Evolutionary conservation across 2,888 invertebrate species (phyloP).

Genomic region (Laspeyria flexula): DNA sequence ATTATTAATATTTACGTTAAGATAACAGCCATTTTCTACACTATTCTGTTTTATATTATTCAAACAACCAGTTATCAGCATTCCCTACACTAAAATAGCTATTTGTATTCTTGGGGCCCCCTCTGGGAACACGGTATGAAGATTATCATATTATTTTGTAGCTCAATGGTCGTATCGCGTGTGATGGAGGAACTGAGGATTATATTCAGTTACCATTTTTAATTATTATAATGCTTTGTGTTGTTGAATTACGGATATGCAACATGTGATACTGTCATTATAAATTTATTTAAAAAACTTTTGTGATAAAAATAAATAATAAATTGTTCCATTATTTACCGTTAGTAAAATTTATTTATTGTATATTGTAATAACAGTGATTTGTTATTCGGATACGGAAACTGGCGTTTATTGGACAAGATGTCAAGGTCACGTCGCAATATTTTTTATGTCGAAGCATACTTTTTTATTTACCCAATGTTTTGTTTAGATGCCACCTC

Average conservation of each 20-base stretch:
- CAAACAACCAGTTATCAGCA: slow-evolving; percentile 3
- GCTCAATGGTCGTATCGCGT: slow-evolving; percentile 5
- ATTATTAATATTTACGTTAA: background rate
- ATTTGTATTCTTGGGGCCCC: background rate
- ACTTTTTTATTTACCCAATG: no score
- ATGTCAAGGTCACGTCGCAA: no score
- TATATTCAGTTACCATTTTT: background rate
- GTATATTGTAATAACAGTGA: no score
- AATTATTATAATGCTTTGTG: slow-evolving; percentile 6
- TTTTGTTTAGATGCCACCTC: no score
- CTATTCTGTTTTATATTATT: background rate
- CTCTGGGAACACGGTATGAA: background rate
- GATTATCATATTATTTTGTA: slow-evolving; percentile 4
- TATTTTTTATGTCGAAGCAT: no score
- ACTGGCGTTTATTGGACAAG: no score
- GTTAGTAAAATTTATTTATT: no score
- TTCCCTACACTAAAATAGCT: background rate
- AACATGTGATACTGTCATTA: slow-evolving; percentile 8
- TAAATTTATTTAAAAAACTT: background rate
- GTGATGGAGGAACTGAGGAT: background rate
- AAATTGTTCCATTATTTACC: no score
- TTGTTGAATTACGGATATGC: background rate
- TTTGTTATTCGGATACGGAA: no score
- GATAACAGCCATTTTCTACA: background rate
- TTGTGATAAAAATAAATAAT: background rate